These are phyloP conservation scores for Brachyrhaphis roseni DNA, from an alignment of 2,797 vertebrate species.

Conservation along the genomic window DNA sequence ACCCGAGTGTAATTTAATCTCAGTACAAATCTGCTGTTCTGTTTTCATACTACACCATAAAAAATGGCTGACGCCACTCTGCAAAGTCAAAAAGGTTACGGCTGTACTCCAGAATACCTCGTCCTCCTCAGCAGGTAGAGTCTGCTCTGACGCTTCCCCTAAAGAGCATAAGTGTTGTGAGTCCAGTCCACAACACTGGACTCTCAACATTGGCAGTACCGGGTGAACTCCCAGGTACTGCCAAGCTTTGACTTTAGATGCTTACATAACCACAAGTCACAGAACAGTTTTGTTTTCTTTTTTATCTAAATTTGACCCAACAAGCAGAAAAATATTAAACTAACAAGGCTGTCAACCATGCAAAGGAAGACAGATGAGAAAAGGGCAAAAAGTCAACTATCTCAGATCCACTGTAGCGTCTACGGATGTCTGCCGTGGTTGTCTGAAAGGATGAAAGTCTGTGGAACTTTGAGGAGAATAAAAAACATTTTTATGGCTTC, in stretches of 20 bases:
- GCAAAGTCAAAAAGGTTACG: too few species aligned
- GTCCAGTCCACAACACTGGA: background rate
- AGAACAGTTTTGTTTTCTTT: conserved; percentile 5
- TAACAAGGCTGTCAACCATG: conserved; percentile 33
- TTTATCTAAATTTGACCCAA: conserved; percentile 12
- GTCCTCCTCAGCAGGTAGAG: background rate
- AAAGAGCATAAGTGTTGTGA: background rate
- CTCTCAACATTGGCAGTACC: too few species aligned
- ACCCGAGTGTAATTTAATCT: too few species aligned
- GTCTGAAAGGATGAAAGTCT: conserved; percentile 1
- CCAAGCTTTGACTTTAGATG: background rate
- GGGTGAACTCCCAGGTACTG: background rate
- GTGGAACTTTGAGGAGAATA: background rate
- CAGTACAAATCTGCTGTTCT: too few species aligned
- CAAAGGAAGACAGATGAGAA: conserved; percentile 32
- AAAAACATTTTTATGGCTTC: background rate
- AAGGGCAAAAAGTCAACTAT: conserved; percentile 38
- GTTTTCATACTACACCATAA: too few species aligned
- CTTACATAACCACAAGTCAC: conserved; percentile 10
- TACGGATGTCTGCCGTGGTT: conserved; percentile 18
- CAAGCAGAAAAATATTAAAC: conserved; percentile 45
- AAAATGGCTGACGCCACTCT: too few species aligned
- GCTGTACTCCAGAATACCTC: background rate
- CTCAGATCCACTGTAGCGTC: conserved; percentile 29
- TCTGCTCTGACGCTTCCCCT: background rate